Evolutionary conservation across 2,797 vertebrate species (phyloP).

Genomic region (Sebastes variabilis): DNA sequence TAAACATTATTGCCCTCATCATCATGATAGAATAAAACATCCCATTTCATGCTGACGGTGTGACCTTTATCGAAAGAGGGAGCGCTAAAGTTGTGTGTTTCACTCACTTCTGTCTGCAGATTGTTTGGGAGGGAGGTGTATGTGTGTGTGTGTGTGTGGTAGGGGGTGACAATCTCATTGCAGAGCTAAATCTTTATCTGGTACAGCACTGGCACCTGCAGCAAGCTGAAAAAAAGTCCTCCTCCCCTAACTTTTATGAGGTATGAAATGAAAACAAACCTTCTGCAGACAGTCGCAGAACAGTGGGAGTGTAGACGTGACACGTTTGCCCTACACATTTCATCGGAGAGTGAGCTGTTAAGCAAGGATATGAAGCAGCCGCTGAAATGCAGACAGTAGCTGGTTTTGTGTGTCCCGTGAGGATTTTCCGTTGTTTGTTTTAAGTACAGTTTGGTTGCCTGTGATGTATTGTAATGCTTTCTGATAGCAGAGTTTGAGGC

Average conservation of each 20-base stretch:
- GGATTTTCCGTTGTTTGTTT: slow-evolving; percentile 49
- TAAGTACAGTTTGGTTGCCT: slow-evolving; percentile 32
- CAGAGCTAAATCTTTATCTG: slow-evolving; percentile 58
- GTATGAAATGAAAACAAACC: slow-evolving; percentile 60
- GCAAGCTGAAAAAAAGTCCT: slow-evolving; percentile 43
- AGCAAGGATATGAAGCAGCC: slow-evolving; percentile 40
- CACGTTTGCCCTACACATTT: slow-evolving; percentile 51
- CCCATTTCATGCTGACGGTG: slow-evolving; percentile 36
- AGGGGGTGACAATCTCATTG: slow-evolving; percentile 34
- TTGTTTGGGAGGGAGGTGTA: slow-evolving; percentile 5
- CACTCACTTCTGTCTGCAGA: slow-evolving; percentile 38
- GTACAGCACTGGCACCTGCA: slow-evolving; percentile 49
- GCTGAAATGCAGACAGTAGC: slow-evolving; percentile 28
- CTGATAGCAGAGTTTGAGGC: background rate
- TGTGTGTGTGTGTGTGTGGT: background rate
- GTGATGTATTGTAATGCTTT: slow-evolving; percentile 31
- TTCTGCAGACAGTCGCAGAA: slow-evolving; percentile 36
- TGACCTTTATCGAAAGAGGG: slow-evolving; percentile 55
- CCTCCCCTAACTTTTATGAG: slow-evolving; percentile 58
- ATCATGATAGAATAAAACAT: slow-evolving; percentile 26
- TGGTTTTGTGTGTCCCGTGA: slow-evolving; percentile 35
- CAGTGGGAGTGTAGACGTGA: slow-evolving; percentile 32
- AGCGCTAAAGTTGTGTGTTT: slow-evolving; percentile 13
- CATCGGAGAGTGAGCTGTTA: slow-evolving; percentile 35
- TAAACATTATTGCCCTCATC: slow-evolving; percentile 46